Percentiles rank a stretch among this genome's conserved stretches.
Evolutionary conservation across 2,113 vertebrate species (phyloP).

Genomic region (Plotosus lineatus): DNA sequence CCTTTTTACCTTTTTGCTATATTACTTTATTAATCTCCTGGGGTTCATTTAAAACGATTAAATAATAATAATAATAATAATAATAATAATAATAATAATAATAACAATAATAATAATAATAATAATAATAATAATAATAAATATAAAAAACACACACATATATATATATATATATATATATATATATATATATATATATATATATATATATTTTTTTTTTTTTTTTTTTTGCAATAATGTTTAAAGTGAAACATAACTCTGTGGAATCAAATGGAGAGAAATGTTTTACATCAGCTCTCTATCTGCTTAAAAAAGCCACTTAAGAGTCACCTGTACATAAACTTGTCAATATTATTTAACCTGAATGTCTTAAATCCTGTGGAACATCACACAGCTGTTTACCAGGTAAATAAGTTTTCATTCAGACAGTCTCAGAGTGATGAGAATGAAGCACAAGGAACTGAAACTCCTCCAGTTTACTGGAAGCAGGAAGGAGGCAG

Average conservation of each 20-base stretch:
- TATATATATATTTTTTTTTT: no score
- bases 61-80: no score
- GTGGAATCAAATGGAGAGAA: conserved; percentile 20
- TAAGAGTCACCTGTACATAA: conserved; percentile 19
- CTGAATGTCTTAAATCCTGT: conserved; percentile 2
- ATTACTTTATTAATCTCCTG: no score
- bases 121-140: no score
- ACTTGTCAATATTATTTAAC: conserved; percentile 8
- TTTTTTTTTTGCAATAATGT: no score
- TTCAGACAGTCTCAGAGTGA: not conserved
- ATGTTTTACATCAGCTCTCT: conserved; percentile 13
- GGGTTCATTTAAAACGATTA: no score
- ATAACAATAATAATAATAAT: no score
- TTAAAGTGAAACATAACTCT: not conserved
- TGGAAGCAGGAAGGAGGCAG: not conserved
- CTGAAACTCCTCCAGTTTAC: not conserved
- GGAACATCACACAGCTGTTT: not conserved
- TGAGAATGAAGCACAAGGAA: not conserved
- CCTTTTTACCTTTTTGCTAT: no score
- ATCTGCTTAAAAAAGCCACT: not conserved
- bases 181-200: no score
- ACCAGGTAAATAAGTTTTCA: not conserved
- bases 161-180: no score
- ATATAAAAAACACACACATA: no score
- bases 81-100: no score